phyloP scores from a whole-genome alignment of 2,113 vertebrate genomes.

The Neopipo cinnamomea region DNA sequence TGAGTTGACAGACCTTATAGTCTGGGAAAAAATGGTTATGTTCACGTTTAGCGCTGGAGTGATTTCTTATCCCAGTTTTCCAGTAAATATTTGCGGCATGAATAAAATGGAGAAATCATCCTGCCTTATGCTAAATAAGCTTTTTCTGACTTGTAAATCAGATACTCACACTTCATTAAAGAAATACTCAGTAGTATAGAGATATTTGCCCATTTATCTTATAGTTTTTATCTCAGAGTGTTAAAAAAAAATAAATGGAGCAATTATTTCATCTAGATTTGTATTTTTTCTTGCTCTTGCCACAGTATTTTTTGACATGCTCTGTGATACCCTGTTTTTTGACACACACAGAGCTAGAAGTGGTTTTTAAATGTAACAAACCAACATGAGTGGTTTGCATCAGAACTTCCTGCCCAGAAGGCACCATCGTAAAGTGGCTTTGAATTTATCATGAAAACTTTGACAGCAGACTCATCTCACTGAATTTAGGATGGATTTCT shows the following conservation, averaged over 20 bases:
- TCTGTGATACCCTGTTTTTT: background rate
- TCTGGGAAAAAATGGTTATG: background rate
- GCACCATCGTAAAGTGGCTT: background rate
- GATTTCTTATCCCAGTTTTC: background rate
- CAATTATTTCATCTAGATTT: background rate
- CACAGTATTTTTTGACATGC: background rate
- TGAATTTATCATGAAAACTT: background rate
- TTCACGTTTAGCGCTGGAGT: background rate
- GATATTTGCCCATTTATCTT: background rate
- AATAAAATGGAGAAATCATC: background rate
- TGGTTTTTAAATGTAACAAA: background rate
- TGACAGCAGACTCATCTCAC: background rate
- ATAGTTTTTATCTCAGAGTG: background rate
- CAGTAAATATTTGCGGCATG: background rate
- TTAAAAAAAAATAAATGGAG: background rate
- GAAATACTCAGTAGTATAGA: background rate
- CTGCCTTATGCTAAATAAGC: background rate
- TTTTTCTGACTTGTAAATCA: background rate
- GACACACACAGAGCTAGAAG: background rate
- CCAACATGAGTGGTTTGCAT: background rate
- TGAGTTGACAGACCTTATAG: background rate
- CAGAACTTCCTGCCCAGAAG: background rate
- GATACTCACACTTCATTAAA: background rate
- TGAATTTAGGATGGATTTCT: background rate
- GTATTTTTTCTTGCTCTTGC: background rate